Base-by-base conservation (phyloP, 2,888 invertebrate species). In the Polydrusus pterygomalis region DNA sequence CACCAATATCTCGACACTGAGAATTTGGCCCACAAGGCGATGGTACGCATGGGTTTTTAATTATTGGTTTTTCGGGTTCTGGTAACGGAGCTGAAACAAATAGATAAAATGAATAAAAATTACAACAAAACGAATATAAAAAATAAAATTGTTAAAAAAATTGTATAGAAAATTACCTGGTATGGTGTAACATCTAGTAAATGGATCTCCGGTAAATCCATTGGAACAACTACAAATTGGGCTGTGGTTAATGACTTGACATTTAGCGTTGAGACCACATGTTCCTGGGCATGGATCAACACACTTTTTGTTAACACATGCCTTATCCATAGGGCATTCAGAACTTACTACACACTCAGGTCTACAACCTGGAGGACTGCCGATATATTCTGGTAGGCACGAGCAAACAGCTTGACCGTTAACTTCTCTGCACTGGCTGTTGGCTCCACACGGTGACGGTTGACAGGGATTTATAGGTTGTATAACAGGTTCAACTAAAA, bases 261-360 rank as follows among this genome's bases (percentile, higher is more conserved):
- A 96, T 82, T 92, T 91, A 17, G 95, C 93, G 84, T 93, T 93
- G 65, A 91, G 88, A 70, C 96, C 96, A 83, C 95, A 96, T 34
- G 94, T 93, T 77, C 95, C 95, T 78, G 93, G 92, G 83, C 95
- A 95, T 68, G 95, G 95, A 86, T 96, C 94, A 25, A 90, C 90
- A 83, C 96, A 96, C 86, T 93, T 95, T 86, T 93, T 93, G 83
- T 94, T 94, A 79, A 94, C 91, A 84, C 96, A 96, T 11, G 95
- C 95, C 84, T 92, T 92, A 83, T 93, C 92, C 79, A 92, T 92
- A 25, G 93, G 91, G 86, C 95, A 96, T 84, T 96, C 95, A 5
- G 94, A 91, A 83, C 95, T 95, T 0, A 94, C 93, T 5, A 94
- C 91, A 86, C 96, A 96, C 87, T 96, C 96, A 1, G 95, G 95